phyloP scores from a whole-genome alignment of 2,113 vertebrate genomes.

The Hypanus sabinus region DNA sequence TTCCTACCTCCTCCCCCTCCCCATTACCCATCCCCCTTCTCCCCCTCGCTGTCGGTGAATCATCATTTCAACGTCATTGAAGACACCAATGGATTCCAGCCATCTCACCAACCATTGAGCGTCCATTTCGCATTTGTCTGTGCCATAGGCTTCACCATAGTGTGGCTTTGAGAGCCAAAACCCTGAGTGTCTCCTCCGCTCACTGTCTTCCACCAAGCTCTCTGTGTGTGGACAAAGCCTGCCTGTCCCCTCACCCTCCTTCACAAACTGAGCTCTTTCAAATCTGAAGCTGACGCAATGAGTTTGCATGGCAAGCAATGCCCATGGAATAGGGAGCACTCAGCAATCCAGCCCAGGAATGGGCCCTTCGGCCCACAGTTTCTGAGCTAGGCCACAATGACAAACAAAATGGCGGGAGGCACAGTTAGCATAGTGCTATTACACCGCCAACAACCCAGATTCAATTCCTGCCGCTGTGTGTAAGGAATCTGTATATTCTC shows the following conservation, averaged over 20 bases:
- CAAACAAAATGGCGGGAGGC: no score
- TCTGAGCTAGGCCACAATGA: no score
- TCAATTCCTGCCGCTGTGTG: no score
- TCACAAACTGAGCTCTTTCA: not conserved
- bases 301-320: not conserved
- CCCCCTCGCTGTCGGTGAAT: not conserved
- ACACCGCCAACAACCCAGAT: no score
- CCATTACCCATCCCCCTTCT: not conserved
- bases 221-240: not conserved
- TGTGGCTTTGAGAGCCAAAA: not conserved
- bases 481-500: no score
- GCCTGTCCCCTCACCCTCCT: not conserved
- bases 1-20: not conserved
- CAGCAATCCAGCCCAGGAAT: not conserved
- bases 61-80: not conserved
- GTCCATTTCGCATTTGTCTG: not conserved
- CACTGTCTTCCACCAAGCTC: not conserved
- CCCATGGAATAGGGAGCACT: no score
- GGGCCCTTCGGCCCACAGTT: not conserved
- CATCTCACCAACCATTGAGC: not conserved
- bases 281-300: not conserved
- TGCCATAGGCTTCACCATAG: not conserved
- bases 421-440: no score
- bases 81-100: not conserved
- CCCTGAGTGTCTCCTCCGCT: not conserved